Percentiles rank a stretch among this genome's conserved stretches.
These are phyloP conservation scores for Malurus leucopterus DNA, from an alignment of 2,797 vertebrate species.

Conservation along the genomic window DNA sequence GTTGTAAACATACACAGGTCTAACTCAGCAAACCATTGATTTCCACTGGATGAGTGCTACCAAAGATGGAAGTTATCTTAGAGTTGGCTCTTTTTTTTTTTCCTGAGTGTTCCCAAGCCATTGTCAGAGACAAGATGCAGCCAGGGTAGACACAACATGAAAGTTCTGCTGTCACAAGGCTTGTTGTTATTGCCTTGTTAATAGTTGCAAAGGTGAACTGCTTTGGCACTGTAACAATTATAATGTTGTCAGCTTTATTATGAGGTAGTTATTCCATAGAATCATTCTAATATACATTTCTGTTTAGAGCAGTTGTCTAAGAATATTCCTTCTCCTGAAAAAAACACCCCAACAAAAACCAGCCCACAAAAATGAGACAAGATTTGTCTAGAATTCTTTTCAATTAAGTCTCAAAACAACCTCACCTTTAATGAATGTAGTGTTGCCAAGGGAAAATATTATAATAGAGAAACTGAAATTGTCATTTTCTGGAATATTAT, in stretches of 20 bases:
- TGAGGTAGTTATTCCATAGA: neutral
- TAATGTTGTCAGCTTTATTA: neutral
- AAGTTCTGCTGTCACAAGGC: neutral
- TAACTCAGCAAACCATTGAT: neutral
- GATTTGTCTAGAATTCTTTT: neutral
- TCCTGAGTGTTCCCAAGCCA: neutral
- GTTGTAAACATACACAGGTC: neutral
- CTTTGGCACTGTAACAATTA: neutral
- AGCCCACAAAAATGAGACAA: neutral
- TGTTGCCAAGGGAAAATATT: neutral
- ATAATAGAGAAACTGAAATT: neutral
- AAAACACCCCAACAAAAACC: neutral
- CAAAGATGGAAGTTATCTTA: neutral
- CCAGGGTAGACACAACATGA: neutral
- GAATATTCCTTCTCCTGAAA: neutral
- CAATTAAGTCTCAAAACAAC: neutral
- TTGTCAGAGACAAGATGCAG: neutral
- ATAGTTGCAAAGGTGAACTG: neutral
- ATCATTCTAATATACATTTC: neutral
- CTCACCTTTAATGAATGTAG: neutral
- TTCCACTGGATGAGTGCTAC: neutral
- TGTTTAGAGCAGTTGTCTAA: neutral
- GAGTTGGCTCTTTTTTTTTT: neutral
- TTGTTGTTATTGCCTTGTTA: neutral
- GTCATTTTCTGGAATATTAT: neutral